Evolutionary conservation across 2,888 invertebrate species (phyloP), one percentile per base, ranked within the genome.

Genomic region (Proisotoma minuta): DNA sequence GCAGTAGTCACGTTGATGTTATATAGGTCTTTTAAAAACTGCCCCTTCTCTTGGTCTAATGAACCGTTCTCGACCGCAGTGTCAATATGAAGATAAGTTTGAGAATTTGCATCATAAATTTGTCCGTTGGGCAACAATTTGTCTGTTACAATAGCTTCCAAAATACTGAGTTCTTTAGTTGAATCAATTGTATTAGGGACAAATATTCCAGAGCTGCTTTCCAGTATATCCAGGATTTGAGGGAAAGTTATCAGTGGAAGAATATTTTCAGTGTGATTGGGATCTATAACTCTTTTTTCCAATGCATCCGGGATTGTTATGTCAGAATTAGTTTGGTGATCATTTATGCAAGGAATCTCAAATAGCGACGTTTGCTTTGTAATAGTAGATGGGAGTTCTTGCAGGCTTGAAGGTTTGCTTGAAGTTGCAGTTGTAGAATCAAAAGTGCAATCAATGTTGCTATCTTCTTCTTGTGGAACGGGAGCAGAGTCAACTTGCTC

Each of bases 261-360:
- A n/a, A n/a, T n/a, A n/a, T n/a, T n/a, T 34, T 34, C 34, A 20
- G 43, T 12, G 18, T 43, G 43, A n/a, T n/a, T n/a, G 5, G 49
- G 49, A 4, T 60, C 51, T 53, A 93, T 85, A 70, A 89, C 82
- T 63, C 88, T 87, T 62, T 85, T 83, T 75, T 87, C 84, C 47
- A 88, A 85, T 49, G 92, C 94, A 72, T 91, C 88, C 74, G 86
- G 83, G 73, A 96, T 81, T 43, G 87, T 40, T 5, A 71, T 43
- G 15, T 58, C 27, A 12, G 60, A 65, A 39, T 85, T 86, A 54
- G 87, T 87, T 74, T 86, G 84, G 0, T 88, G 86, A 78, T 91
- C 89, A 76, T 87, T 88, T 76, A 94, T 90, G 59, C 89, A 94
- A 74, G 93, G 92, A 65, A 96, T 91, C 77, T 93, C 89, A 76